These are phyloP conservation scores for Geotrupes spiniger DNA, from an alignment of 2,888 invertebrate genomes.

Conservation along the genomic window DNA sequence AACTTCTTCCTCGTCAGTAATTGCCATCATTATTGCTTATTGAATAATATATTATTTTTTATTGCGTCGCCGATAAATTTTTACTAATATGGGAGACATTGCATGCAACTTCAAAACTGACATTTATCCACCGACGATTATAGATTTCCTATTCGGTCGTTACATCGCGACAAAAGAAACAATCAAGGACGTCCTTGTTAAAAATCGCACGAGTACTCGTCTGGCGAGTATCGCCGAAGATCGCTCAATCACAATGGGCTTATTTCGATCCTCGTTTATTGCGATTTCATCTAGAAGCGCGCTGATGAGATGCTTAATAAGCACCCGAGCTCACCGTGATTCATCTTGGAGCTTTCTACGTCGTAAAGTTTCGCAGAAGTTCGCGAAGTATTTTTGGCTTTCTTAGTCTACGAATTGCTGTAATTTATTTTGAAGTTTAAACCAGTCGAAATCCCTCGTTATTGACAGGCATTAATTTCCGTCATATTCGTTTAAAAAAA, in stretches of 20 bases:
- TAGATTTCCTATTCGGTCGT: no score
- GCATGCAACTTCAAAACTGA: no score
- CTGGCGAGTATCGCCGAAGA: constrained; percentile 8
- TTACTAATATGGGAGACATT: no score
- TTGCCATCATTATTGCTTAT: no score
- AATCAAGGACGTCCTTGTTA: no score
- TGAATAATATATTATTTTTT: no score
- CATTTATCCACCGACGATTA: no score
- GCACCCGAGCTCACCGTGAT: not conserved
- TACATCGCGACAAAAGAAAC: no score
- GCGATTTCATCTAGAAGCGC: constrained; percentile 37
- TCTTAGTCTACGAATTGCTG: not conserved
- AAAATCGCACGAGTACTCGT: no score
- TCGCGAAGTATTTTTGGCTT: constrained; percentile 1
- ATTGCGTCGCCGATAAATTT: no score
- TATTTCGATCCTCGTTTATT: constrained; percentile 33
- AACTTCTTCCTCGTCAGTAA: no score
- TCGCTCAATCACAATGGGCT: constrained; percentile 17
- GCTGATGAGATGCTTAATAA: constrained; percentile 43
- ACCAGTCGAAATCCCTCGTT: not conserved
- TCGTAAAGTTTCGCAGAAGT: not conserved
- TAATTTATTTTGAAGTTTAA: constrained; percentile 4
- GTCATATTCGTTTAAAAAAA: not conserved
- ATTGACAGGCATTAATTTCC: constrained; percentile 3
- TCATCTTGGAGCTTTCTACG: not conserved